These are phyloP conservation scores for Rhyacophila brunnea DNA, from an alignment of 1,140 invertebrate genomes.

Conservation along the genomic window DNA sequence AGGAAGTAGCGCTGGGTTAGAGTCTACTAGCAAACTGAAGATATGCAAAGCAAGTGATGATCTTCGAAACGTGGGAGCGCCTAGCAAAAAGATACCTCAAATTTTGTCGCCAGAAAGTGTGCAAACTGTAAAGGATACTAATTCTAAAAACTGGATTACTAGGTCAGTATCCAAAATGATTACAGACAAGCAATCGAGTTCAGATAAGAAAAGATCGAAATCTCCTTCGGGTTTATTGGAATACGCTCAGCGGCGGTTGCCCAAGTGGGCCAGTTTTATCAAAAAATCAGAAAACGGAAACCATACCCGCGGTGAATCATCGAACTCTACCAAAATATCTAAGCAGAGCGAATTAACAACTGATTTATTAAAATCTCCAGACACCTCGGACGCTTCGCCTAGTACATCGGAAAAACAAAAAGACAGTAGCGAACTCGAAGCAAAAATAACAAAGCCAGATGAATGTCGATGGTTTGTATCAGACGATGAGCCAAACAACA, in stretches of 20 bases:
- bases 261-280: conserved; percentile 25
- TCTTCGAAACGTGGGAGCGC: background rate
- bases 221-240: conserved; percentile 27
- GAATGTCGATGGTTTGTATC: conserved; percentile 2
- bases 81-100: conserved; percentile 12
- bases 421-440: background rate
- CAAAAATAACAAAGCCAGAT: background rate
- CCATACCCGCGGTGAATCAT: background rate
- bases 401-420: background rate
- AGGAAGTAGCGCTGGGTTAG: no score
- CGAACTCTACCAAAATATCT: background rate
- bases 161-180: conserved; percentile 28
- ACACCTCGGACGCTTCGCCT: background rate
- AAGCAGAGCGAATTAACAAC: background rate
- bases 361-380: background rate
- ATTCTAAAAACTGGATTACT: conserved; percentile 19
- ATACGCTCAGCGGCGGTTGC: conserved; percentile 23
- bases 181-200: conserved; percentile 6
- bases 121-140: conserved; percentile 16
- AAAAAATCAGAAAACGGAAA: conserved; percentile 18
- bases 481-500: background rate
- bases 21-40: background rate
- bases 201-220: conserved; percentile 23
- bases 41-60: background rate
- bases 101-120: conserved; percentile 8